Evolutionary conservation across 2,888 invertebrate species (phyloP), one percentile per base, ranked within the genome.

Genomic region (Masnerella sp.): DNA sequence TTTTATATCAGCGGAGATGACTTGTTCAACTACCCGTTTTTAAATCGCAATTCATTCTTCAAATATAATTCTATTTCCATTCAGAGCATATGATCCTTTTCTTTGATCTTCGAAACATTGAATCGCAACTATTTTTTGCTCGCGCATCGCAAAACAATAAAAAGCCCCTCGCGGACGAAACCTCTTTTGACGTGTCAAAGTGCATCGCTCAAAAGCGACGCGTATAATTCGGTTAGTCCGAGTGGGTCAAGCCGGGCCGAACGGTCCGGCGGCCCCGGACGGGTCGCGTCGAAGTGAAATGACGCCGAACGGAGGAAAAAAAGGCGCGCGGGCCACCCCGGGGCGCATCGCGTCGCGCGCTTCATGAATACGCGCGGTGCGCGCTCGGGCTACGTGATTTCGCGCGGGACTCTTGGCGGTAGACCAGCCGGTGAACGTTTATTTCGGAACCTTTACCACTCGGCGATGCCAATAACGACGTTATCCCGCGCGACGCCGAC

Each of bases 351-450:
- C 34, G 78, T 79, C 62, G 65, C 30, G 69, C 64, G 42, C 49
- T 79, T 81, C 82, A 80, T 82, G 82, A 83, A 82, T 83, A 83
- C 82, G 47, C 68, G 59, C 56, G 17, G 34, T 25, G 77, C 76
- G 79, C 76, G 77, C 79, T 76, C 49, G 79, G 80, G 80, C 78
- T 81, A 81, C 84, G 85, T 85, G 85, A 85, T 85, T 85, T 85
- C 84, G 83, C 85, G 84, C 82, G 84, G 82, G 82, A 84, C 83
- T 85, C 82, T 85, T 85, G 85, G 85, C 85, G 85, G 83, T 83
- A 81, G 83, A 85, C 85, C 85, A 85, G 84, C 82, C 84, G 85
- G 83, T 82, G 83, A 82, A 82, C 84, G 84, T 85, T 85, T 85
- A 84, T 84, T 85, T 85, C 81, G 84, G 82, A 84, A 84, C 81